These are phyloP conservation scores for Tiliqua scincoides DNA, from an alignment of 2,113 vertebrate species.

Conservation along the genomic window DNA sequence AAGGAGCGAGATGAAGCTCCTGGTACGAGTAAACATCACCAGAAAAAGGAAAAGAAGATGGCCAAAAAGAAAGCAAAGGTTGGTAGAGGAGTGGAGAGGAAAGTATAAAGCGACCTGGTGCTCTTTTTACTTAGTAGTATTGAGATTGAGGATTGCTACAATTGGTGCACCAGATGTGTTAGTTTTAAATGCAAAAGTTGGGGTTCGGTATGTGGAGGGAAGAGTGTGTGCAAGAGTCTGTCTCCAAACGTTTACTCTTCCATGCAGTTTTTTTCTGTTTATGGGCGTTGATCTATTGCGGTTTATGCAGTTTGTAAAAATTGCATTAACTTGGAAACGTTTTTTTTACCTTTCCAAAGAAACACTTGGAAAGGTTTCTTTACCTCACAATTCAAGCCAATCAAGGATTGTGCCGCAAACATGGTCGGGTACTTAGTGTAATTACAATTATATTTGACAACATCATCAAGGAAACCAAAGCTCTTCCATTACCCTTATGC, in stretches of 20 bases:
- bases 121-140: neutral
- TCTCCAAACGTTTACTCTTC: neutral
- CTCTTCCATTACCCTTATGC: neutral
- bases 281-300: too few relatives aligned
- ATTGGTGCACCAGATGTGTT: neutral
- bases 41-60: slow-evolving; percentile 95
- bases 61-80: slow-evolving; percentile 97
- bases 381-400: too few relatives aligned
- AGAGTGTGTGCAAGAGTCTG: too few relatives aligned
- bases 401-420: neutral
- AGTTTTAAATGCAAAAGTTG: neutral
- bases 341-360: neutral
- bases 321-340: neutral
- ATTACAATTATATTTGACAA: too few relatives aligned
- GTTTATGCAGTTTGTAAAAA: too few relatives aligned
- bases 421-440: neutral
- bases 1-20: slow-evolving; percentile 76
- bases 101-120: neutral
- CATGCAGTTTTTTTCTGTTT: neutral
- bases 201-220: neutral
- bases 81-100: slow-evolving; percentile 41
- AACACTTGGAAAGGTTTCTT: neutral
- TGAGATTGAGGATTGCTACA: neutral
- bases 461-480: neutral
- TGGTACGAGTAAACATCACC: slow-evolving; percentile 89